phyloP scores from a whole-genome alignment of 2,888 invertebrate genomes.

The Plebejus melissa region DNA sequence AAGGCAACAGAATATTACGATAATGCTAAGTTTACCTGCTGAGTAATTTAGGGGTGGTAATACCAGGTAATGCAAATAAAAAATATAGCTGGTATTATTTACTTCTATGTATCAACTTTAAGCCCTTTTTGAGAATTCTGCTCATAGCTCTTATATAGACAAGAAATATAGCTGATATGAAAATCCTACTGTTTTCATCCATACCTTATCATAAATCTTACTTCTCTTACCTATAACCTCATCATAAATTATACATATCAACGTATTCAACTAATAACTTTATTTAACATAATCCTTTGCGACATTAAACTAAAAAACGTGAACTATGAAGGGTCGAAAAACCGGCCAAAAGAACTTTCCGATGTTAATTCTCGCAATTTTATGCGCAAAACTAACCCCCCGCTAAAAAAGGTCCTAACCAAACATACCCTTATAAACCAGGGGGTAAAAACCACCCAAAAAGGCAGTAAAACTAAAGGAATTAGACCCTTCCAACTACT shows the following conservation, averaged over 20 bases:
- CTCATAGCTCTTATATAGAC: no score
- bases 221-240: not conserved
- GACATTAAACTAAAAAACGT: not conserved
- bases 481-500: conserved; percentile 74
- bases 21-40: no score
- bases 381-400: conserved; percentile 64
- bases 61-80: no score
- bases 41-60: no score
- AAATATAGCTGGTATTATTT: no score
- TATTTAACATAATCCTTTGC: not conserved
- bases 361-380: conserved; percentile 61
- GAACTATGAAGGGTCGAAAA: conserved; percentile 33
- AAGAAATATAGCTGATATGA: no score
- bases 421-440: conserved; percentile 77
- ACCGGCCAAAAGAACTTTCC: conserved; percentile 53
- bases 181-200: no score
- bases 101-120: no score
- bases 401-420: conserved; percentile 77
- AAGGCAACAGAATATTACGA: no score
- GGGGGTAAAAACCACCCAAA: conserved; percentile 72
- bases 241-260: not conserved
- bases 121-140: no score
- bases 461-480: conserved; percentile 79
- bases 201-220: not conserved
- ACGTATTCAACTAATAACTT: not conserved